Evolutionary conservation across 2,888 invertebrate genomes (phyloP).

Genomic region (Bellardia pandia): DNA sequence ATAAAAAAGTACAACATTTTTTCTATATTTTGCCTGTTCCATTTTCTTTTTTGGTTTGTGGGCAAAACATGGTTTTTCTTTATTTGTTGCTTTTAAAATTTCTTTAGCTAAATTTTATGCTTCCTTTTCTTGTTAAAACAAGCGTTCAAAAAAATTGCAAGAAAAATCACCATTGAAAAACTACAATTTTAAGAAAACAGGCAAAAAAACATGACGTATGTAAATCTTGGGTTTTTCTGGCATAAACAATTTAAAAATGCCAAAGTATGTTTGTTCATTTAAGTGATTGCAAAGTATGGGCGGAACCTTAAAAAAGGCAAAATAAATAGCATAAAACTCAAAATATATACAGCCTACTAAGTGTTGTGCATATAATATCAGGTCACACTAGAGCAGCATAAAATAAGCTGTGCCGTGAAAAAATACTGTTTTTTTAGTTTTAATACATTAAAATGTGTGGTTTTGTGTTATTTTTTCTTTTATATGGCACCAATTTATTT

Average conservation of each 20-base stretch:
- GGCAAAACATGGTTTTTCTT: conserved; percentile 12
- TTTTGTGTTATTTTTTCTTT: too few relatives aligned
- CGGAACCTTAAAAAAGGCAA: background rate
- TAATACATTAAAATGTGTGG: too few relatives aligned
- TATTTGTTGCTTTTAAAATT: background rate
- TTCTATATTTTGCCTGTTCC: background rate
- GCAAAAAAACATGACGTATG: conserved; percentile 21
- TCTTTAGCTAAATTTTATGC: conserved; percentile 4
- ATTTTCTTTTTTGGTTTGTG: background rate
- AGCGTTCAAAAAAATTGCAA: conserved; percentile 11
- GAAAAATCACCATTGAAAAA: background rate
- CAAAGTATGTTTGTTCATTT: background rate
- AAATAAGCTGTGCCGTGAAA: too few relatives aligned
- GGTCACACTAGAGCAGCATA: too few relatives aligned
- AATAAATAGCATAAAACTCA: conserved; percentile 14
- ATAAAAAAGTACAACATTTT: conserved; percentile 11
- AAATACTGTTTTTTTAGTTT: too few relatives aligned
- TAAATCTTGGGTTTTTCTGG: conserved; percentile 4
- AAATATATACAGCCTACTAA: conserved; percentile 20
- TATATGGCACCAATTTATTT: too few relatives aligned
- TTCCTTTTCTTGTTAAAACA: conserved; percentile 38
- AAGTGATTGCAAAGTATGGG: background rate
- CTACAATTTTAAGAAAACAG: background rate
- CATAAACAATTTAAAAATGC: background rate
- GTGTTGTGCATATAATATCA: too few relatives aligned